Evolutionary conservation across 2,797 vertebrate genomes (phyloP).

Genomic region (Girardinus metallicus): DNA sequence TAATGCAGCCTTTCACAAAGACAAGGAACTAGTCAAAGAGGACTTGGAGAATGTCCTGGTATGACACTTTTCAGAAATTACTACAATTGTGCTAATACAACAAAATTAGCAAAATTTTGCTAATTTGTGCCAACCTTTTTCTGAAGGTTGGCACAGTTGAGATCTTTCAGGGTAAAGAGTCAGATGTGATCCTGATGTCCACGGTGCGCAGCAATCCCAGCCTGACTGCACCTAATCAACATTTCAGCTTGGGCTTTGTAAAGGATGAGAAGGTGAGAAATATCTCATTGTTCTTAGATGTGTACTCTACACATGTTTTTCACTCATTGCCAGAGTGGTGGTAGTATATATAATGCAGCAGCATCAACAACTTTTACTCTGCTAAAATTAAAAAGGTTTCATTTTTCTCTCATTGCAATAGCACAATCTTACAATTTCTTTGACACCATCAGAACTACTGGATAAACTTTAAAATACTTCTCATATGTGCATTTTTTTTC

Average conservation of each 20-base stretch:
- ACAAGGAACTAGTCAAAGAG: constrained; percentile 32
- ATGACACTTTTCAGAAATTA: constrained; percentile 5
- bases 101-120: no score
- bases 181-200: constrained; percentile 86
- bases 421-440: background rate
- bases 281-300: background rate
- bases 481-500: background rate
- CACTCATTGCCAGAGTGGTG: background rate
- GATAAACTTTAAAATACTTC: background rate
- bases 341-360: background rate
- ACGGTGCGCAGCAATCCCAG: constrained; percentile 84
- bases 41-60: constrained; percentile 43
- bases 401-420: background rate
- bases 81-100: background rate
- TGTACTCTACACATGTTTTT: background rate
- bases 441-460: background rate
- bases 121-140: background rate
- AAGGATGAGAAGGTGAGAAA: constrained; percentile 85
- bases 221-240: constrained; percentile 59
- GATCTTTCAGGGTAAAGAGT: constrained; percentile 90
- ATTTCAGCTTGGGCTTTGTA: constrained; percentile 87
- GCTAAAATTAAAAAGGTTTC: background rate
- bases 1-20: constrained; percentile 19
- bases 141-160: constrained; percentile 81
- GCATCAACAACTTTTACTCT: background rate